Conservation (phyloP, 2,888 invertebrate genomes). For the Vandiemenella viatica region DNA sequence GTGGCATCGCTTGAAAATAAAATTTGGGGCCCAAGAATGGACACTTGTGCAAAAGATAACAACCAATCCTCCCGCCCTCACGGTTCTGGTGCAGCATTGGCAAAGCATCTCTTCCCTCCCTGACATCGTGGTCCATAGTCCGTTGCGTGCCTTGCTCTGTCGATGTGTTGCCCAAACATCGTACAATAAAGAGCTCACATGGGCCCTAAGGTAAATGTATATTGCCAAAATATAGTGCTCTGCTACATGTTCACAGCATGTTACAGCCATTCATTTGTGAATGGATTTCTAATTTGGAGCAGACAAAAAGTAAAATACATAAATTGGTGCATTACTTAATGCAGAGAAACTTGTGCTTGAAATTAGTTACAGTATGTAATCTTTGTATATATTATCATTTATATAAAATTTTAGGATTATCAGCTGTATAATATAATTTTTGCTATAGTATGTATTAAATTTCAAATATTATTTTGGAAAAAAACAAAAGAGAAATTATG, state of each 20-base stretch:
- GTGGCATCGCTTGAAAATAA: slow-evolving; percentile 9
- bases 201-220: slow-evolving; percentile 32
- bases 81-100: slow-evolving; percentile 4
- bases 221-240: slow-evolving; percentile 10
- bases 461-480: no score
- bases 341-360: no score
- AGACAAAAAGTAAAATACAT: neutral
- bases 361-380: no score
- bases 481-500: no score
- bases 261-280: neutral
- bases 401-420: no score
- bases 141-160: slow-evolving; percentile 10
- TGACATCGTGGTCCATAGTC: slow-evolving; percentile 7
- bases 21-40: slow-evolving; percentile 10
- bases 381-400: no score
- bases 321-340: no score
- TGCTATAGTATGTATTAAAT: no score
- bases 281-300: neutral
- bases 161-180: slow-evolving; percentile 19
- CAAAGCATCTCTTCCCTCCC: slow-evolving; percentile 7
- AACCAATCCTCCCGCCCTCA: slow-evolving; percentile 10
- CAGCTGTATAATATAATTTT: no score
- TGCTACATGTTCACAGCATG: slow-evolving; percentile 12
- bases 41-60: slow-evolving; percentile 5
- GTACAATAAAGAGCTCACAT: slow-evolving; percentile 27